Percentiles rank a stretch among this genome's conserved stretches.
Conservation (phyloP, 1,140 invertebrate species). For the Drosophila takahashii region DNA sequence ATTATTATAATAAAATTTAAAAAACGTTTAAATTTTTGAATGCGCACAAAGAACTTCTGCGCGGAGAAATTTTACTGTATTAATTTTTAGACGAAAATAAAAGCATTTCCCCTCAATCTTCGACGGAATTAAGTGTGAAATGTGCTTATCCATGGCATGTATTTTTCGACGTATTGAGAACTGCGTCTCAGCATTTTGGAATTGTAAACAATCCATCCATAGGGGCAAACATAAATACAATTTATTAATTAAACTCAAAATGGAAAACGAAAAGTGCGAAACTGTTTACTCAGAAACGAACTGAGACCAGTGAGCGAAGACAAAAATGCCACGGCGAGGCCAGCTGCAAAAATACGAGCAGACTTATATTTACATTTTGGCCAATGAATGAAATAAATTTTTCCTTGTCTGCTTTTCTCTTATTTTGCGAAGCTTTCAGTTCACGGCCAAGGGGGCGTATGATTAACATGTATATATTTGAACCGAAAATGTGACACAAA, state of each 20-base stretch:
- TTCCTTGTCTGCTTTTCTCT: constrained; percentile 10
- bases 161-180: constrained; percentile 45
- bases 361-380: constrained; percentile 60
- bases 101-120: not conserved
- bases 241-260: constrained; percentile 69
- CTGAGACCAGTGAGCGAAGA: constrained; percentile 5
- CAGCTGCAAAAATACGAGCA: constrained; percentile 68
- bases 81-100: not conserved
- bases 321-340: constrained; percentile 27
- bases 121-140: constrained; percentile 30
- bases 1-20: too few relatives aligned
- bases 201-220: constrained; percentile 50
- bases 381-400: constrained; percentile 52
- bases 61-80: not conserved
- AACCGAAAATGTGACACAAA: constrained; percentile 51
- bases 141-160: constrained; percentile 29
- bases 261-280: constrained; percentile 48
- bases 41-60: too few relatives aligned
- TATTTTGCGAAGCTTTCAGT: constrained; percentile 36
- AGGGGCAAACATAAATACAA: constrained; percentile 31
- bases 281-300: constrained; percentile 58
- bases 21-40: too few relatives aligned
- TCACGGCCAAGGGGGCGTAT: constrained; percentile 66
- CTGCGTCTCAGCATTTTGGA: constrained; percentile 55
- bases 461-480: constrained; percentile 24